Conservation (phyloP, 2,113 vertebrate genomes). For the Zosterops borbonicus region DNA sequence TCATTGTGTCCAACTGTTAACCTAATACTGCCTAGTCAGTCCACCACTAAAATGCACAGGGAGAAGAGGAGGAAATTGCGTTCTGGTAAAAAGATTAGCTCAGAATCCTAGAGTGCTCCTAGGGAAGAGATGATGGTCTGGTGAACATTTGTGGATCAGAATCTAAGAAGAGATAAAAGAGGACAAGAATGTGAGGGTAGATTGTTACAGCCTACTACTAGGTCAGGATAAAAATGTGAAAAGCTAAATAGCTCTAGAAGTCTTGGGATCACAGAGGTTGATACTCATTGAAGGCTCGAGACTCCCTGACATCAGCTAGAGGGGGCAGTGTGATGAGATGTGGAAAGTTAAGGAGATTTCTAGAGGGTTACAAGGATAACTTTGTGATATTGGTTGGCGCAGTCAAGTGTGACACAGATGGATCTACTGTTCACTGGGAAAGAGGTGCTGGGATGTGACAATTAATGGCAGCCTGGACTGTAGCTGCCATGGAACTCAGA, state of each 20-base stretch:
- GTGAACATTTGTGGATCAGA: background rate
- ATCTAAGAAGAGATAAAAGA: background rate
- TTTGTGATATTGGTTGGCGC: background rate
- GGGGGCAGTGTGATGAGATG: background rate
- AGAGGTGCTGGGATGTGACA: background rate
- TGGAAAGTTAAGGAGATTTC: background rate
- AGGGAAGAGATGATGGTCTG: rapidly evolving
- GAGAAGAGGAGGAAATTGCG: background rate
- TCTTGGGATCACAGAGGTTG: background rate
- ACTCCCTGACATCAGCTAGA: background rate
- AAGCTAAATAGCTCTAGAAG: background rate
- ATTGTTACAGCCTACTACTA: background rate
- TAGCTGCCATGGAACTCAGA: background rate
- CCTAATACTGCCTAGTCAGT: background rate
- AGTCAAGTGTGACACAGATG: background rate
- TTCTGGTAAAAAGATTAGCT: background rate
- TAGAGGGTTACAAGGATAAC: background rate
- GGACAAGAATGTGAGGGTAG: rapidly evolving
- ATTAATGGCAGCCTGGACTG: background rate
- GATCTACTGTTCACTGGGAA: background rate
- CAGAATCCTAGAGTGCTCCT: background rate
- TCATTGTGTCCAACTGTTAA: background rate
- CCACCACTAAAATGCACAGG: background rate
- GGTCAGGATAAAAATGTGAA: background rate
- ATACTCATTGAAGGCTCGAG: background rate